These are phyloP conservation scores for Gymnorhina tibicen DNA, from an alignment of 2,113 vertebrate species.

Conservation along the genomic window DNA sequence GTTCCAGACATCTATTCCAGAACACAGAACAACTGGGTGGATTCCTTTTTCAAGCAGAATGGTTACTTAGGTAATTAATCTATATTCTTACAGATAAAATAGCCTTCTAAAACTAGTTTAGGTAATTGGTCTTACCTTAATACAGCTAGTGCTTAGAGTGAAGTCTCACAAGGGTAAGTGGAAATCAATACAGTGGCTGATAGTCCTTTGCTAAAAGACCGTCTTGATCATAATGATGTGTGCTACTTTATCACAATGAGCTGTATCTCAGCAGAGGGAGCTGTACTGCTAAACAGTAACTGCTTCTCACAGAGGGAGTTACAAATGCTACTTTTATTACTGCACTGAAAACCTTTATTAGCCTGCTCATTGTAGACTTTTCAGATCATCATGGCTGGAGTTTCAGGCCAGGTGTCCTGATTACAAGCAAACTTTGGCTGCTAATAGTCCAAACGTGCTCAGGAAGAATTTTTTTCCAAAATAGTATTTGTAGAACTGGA, in stretches of 20 bases:
- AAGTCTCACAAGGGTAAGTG: background rate
- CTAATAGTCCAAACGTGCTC: background rate
- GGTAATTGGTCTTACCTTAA: background rate
- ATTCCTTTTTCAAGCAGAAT: constrained; percentile 95
- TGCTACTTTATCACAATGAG: background rate
- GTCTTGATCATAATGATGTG: background rate
- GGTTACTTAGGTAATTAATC: constrained; percentile 87
- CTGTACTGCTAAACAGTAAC: background rate
- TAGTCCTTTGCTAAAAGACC: background rate
- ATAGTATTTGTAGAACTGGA: background rate
- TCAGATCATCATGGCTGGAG: background rate
- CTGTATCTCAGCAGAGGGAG: background rate
- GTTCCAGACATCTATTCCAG: constrained; percentile 93
- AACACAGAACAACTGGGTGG: constrained; percentile 94
- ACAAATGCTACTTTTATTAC: background rate
- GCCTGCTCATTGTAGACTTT: background rate
- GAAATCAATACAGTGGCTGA: background rate
- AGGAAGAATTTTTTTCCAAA: background rate
- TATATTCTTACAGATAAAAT: background rate
- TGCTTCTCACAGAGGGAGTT: background rate
- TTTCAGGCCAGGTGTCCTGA: background rate
- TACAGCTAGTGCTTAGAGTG: background rate
- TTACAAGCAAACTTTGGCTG: background rate
- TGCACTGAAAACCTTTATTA: background rate
- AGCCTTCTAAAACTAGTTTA: background rate